A percentile compares a stretch with the other conserved stretches of the same genome.
Conservation (phyloP, 1,140 invertebrate species). For the Polypedilum vanderplanki region DNA sequence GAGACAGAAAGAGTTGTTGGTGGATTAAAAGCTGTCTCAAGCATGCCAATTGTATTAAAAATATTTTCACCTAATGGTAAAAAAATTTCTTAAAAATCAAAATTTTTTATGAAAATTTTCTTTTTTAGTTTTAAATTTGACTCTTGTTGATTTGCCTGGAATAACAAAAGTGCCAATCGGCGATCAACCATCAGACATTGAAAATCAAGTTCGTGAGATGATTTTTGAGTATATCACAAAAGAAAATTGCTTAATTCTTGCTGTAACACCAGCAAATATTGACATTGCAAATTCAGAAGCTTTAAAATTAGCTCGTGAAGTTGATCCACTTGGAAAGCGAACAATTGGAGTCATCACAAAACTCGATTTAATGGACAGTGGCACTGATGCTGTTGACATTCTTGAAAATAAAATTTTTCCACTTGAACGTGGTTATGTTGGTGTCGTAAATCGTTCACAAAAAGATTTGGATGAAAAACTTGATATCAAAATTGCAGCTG, state of each 20-base stretch:
- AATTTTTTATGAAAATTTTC: conserved; percentile 25
- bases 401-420: conserved; percentile 96
- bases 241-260: conserved; percentile 90
- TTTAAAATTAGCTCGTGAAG: conserved; percentile 89
- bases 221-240: conserved; percentile 90
- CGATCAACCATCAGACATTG: conserved; percentile 90
- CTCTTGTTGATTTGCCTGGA: conserved; percentile 91
- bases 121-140: conserved; percentile 82
- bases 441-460: conserved; percentile 97
- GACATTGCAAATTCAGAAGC: conserved; percentile 96
- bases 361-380: conserved; percentile 99
- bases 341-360: conserved; percentile 99
- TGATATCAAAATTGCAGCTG: conserved; percentile 91
- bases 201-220: conserved; percentile 89
- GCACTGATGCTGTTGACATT: conserved; percentile 96
- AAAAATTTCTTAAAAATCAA: too few species aligned
- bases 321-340: conserved; percentile 88
- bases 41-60: too few species aligned
- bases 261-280: conserved; percentile 94
- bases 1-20: too few species aligned
- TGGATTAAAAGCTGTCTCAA: too few species aligned
- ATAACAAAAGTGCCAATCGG: conserved; percentile 93
- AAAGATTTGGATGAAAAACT: conserved; percentile 96
- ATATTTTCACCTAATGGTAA: conserved; percentile 29
- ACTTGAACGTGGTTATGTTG: conserved; percentile 91